Base-by-base conservation (phyloP, 1,140 invertebrate genomes). In the Schlechtendalia chinensis region DNA sequence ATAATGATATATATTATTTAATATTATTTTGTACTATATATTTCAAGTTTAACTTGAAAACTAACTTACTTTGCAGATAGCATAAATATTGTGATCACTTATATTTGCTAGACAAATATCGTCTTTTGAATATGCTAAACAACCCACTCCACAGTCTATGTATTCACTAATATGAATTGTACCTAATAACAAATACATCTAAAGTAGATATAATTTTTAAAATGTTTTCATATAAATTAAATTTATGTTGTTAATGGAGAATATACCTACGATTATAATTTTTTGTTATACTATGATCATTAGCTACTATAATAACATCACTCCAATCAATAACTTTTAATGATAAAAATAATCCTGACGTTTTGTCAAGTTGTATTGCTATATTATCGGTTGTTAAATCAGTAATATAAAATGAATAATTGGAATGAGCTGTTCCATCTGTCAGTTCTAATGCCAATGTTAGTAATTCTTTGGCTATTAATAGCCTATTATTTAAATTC, bases 311-410 rank as follows among this genome's bases (percentile, higher is more conserved):
- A 50, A 79, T 61, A 6, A 63, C 39, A 63, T 79, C 75, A 61
- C 75, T 79, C 75, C 58, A 79, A 8, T 79, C 75, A 27, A 79
- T 79, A n/a, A 79, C 39, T 63, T 79, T 79, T 10, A 79, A 12
- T 27, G 75, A 63, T 1, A 27, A 27, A 27, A 79, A 50, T 29
- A 79, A 47, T 0, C 58, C 58, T 11, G 56, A 17, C 0, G 56
- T 61, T 58, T 47, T 8, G 22, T 79, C 22, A 10, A 79, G 5
- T 63, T n/a, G 39, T 27, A 79, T 29, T 24, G 75, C 75, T 16
- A 79, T 79, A 50, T 79, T 79, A 50, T 79, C 75, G 1, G 75
- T 58, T 50, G 75, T 79, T 50, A 79, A 79, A 79, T 79, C 75
- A 3, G 75, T 79, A 1, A 79, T 39, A 5, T 79, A 79, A 79